These are phyloP conservation scores for Lomographa bimaculata DNA, from an alignment of 2,888 invertebrate species.

Conservation along the genomic window DNA sequence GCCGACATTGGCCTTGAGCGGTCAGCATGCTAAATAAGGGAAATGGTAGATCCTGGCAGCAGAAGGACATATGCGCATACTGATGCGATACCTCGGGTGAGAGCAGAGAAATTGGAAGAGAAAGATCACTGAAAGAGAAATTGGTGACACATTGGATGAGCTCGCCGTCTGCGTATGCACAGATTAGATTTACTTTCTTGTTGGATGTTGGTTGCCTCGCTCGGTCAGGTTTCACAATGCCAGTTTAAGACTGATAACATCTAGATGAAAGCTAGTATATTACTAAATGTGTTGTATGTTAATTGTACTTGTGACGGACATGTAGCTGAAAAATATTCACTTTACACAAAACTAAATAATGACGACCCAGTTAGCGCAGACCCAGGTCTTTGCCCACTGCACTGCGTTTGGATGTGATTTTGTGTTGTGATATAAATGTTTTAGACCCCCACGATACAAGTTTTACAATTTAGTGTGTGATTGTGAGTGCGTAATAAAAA, in stretches of 20 bases:
- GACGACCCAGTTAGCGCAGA: too few relatives aligned
- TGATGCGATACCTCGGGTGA: conserved; percentile 20
- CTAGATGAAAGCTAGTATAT: neutral
- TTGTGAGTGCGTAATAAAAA: too few relatives aligned
- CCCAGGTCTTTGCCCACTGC: too few relatives aligned
- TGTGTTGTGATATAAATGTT: too few relatives aligned
- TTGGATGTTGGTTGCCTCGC: neutral
- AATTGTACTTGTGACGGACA: too few relatives aligned
- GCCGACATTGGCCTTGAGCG: conserved; percentile 38
- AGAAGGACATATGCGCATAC: conserved; percentile 7
- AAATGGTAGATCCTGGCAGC: conserved; percentile 35
- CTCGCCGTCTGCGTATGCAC: conserved; percentile 31
- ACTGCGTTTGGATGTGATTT: too few relatives aligned
- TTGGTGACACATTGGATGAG: conserved; percentile 23
- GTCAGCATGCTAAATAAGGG: conserved; percentile 33
- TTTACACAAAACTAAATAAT: too few relatives aligned
- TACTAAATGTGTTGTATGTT: too few relatives aligned
- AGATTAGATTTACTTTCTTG: conserved; percentile 15
- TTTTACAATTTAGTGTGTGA: too few relatives aligned
- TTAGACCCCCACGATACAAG: too few relatives aligned
- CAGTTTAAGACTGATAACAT: neutral
- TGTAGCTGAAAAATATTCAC: too few relatives aligned
- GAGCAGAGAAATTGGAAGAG: conserved; percentile 32
- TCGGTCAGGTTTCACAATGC: neutral
- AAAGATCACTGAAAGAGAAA: conserved; percentile 35